Evolutionary conservation across 2,113 vertebrate species (phyloP).

Genomic region (Eulemur macaco): DNA sequence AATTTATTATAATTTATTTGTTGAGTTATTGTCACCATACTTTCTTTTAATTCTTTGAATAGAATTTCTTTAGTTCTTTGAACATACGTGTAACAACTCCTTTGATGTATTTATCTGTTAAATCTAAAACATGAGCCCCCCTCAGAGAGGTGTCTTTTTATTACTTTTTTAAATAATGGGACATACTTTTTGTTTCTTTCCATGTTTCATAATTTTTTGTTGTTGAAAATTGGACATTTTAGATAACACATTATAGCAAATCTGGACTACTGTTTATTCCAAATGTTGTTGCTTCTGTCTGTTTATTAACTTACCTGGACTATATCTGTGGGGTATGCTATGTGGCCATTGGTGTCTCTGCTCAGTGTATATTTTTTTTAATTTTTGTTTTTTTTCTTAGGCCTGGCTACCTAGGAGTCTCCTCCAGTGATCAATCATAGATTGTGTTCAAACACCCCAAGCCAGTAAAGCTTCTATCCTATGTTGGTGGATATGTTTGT

Average conservation of each 20-base stretch:
- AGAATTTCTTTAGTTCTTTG: constrained; percentile 15
- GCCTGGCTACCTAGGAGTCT: background rate
- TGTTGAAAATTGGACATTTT: background rate
- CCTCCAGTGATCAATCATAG: background rate
- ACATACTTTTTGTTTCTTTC: background rate
- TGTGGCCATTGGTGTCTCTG: background rate
- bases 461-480: background rate
- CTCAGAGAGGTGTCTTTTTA: background rate
- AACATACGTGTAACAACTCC: background rate
- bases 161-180: background rate
- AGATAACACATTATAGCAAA: background rate
- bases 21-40: background rate
- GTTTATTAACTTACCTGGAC: background rate
- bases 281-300: background rate
- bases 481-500: background rate
- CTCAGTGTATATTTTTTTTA: background rate
- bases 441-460: background rate
- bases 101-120: background rate
- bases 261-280: background rate
- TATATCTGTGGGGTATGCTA: background rate
- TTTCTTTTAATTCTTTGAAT: background rate
- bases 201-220: background rate
- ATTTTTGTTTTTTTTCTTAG: background rate
- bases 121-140: background rate
- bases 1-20: background rate